Evolutionary conservation across 2,888 invertebrate genomes (phyloP), one percentile per base, ranked within the genome.

Genomic region (Drosophila melanosoma): DNA sequence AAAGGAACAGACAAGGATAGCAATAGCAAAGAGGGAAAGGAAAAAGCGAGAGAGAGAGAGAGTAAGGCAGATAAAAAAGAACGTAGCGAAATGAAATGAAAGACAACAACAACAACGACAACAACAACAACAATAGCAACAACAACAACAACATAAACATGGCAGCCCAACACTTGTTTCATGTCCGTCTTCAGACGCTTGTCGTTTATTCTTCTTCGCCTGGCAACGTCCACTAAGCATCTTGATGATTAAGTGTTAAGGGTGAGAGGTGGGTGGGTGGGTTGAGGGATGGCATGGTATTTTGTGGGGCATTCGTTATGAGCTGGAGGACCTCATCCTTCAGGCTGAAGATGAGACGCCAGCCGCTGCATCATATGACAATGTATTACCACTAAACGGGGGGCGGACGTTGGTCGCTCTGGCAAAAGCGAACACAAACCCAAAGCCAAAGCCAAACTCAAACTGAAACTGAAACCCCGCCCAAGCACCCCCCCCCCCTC

Each of bases 91-190:
- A 79, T 70, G 69, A 85, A 75, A 87, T 76, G 83, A 89, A 82
- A 82, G 75, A 85, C 82, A 89, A 76, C 78, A 78, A 52, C 61
- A 80, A 64, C 54, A 74, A 10, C 61, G 65, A 20, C 54, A 71
- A 17, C 56, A 70, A 51, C 53, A 70, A 64, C 54, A 74, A 8
- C 61, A 68, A 20, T 51, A 71, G 12, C 56, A 70, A 51, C 53
- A 70, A 59, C 51, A 73, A 57, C 17, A 69, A 49, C 64, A 86
- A 75, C 74, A 89, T 70, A 82, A 89, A 85, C 88, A 85, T 85
- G 89, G 89, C 85, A 89, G 29, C 54, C 78, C 88, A 85, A 87
- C 85, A 89, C 89, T 89, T 85, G 85, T 81, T 76, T 62, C 67
- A 35, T 68, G 83, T 89, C 85, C 87, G 77, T 81, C 74, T 58